Base-by-base conservation (phyloP, 1,140 invertebrate genomes). In the Aphelinus atriplicis region DNA sequence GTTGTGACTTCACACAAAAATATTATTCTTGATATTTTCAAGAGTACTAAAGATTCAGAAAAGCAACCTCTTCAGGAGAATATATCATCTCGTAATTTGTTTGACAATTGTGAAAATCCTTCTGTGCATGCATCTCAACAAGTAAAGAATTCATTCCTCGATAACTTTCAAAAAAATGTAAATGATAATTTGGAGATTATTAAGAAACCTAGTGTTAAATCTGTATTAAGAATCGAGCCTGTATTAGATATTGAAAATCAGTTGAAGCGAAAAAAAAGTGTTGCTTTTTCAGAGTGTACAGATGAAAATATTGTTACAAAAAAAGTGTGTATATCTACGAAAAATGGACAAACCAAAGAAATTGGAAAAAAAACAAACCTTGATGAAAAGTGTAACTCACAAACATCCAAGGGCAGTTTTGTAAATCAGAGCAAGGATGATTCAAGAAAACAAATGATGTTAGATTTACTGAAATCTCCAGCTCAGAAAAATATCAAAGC, bases 261-360 rank as follows among this genome's bases (percentile, higher is more conserved):
- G 46, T 7, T 10, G 4, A 71, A 75, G 7, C 67, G 73, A 3
- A 75, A 71, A 53, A 75, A 65, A 60, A 70, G 65, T 71, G 66
- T 75, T 2, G 67, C 61, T 45, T 71, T 75, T 58, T 43, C 26
- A 65, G 67, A 70, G 65, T 64, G 60, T 64, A 0, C 42, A 10
- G 45, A 53, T 26, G 48, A 65, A 7, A 56, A 0, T 51, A 73
- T 58, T 51, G 4, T 1, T 65, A 5, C 10, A 4, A 75, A 75
- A 62, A 75, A 75, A 65, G 55, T 57, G 26, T 58, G 62, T 65
- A 42, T 57, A 46, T 56, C 42, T 45, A 43, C 43, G 71, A 6
- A 4, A 69, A 63, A 63, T 55, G 1, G 50, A 51, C 50, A 42
- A 61, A 9, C 0, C 3, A 26, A 7, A 50, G 46, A 45, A 62